Percentiles rank a stretch among this genome's conserved stretches.
Evolutionary conservation across 2,797 vertebrate species (phyloP).

Genomic region (Hippocampus kuda): DNA sequence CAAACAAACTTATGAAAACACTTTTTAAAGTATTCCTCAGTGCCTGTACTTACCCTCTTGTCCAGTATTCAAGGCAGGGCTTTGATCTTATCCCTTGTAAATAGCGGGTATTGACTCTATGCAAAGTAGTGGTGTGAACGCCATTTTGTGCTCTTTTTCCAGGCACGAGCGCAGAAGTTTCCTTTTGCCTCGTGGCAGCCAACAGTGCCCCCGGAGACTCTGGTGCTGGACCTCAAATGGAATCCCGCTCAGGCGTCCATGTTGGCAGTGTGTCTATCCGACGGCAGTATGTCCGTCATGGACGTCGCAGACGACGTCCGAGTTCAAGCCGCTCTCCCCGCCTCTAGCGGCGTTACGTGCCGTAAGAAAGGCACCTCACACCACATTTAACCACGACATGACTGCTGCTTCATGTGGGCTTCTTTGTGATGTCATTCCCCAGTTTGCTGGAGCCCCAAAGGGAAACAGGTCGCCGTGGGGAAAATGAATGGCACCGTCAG

Average conservation of each 20-base stretch:
- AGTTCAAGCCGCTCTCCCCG: constrained; percentile 70
- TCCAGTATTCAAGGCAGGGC: no score
- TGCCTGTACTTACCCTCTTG: no score
- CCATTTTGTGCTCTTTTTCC: constrained; percentile 5
- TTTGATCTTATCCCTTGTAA: no score
- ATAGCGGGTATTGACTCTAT: background rate
- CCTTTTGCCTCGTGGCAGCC: constrained; percentile 78
- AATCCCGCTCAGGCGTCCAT: constrained; percentile 72
- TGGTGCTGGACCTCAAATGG: constrained; percentile 89
- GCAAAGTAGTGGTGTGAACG: background rate
- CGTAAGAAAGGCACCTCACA: constrained; percentile 65
- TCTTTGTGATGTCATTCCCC: constrained; percentile 18
- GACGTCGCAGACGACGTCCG: constrained; percentile 74
- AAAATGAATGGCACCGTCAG: constrained; percentile 85
- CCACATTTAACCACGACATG: background rate
- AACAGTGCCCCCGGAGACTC: constrained; percentile 45
- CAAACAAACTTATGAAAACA: no score
- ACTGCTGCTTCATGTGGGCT: background rate
- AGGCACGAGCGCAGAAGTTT: constrained; percentile 77
- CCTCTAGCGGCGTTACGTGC: constrained; percentile 76
- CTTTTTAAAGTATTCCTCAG: no score
- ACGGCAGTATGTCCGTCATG: constrained; percentile 83
- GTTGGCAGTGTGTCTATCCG: constrained; percentile 78
- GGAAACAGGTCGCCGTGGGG: constrained; percentile 90
- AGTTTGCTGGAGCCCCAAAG: constrained; percentile 99